Conservation (phyloP, 2,797 vertebrate species). For the Prunella strophiata region DNA sequence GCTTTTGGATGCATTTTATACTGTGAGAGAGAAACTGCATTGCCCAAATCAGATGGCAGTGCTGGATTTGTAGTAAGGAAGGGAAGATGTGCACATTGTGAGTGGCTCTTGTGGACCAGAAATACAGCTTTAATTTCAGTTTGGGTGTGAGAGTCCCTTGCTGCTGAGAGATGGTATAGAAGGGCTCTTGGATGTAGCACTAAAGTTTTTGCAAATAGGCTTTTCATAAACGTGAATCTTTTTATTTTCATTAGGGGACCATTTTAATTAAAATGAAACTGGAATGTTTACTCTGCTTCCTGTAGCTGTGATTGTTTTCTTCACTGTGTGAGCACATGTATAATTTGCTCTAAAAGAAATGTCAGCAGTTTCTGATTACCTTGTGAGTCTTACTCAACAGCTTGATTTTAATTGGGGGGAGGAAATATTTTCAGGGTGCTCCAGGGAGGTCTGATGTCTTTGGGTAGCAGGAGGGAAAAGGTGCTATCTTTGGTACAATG, state of each 20-base stretch:
- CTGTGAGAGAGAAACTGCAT: not conserved
- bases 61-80: not conserved
- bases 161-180: slow-evolving; percentile 9
- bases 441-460: slow-evolving; percentile 26
- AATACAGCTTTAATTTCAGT: slow-evolving; percentile 2
- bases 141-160: not conserved
- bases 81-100: not conserved
- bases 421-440: slow-evolving; percentile 55
- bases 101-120: not conserved
- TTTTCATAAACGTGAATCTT: slow-evolving; percentile 45
- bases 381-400: slow-evolving; percentile 54
- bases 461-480: slow-evolving; percentile 35
- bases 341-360: slow-evolving; percentile 60
- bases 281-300: slow-evolving; percentile 59
- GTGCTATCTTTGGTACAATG: slow-evolving; percentile 35
- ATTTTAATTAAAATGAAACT: slow-evolving; percentile 66
- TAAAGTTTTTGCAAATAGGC: slow-evolving; percentile 47
- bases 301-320: slow-evolving; percentile 56
- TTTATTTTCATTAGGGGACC: slow-evolving; percentile 56
- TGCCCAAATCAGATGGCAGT: not conserved
- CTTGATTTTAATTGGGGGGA: slow-evolving; percentile 65
- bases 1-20: not conserved
- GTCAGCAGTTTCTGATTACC: slow-evolving; percentile 65
- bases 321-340: slow-evolving; percentile 43
- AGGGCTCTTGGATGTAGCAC: slow-evolving; percentile 6